Evolutionary conservation across 1,140 invertebrate species (phyloP), one percentile per base, ranked within the genome.

Genomic region (Nasonia vitripennis): DNA sequence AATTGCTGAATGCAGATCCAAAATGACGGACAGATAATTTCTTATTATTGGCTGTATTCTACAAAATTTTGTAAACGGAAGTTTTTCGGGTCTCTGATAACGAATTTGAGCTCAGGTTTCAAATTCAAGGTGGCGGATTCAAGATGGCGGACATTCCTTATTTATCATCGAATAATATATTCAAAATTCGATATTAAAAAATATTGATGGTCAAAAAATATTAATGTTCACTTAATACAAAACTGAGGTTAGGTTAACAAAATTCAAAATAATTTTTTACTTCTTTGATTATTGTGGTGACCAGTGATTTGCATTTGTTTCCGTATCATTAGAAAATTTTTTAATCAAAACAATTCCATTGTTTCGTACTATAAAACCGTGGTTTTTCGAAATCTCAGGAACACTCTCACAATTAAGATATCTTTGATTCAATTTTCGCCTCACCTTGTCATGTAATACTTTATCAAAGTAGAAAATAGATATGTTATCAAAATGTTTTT

Each of bases 291-390:
- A 41, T 41, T 41, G 37, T 41, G 37, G 37, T 41, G 37, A 41
- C 37, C 37, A 41, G 55, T n/a, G 55, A 62, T 62, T 62, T 27
- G 27, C 27, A 27, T 62, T 62, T 62, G 2, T 17, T 62, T 62
- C 12, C 12, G 20, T n/a, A 17, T 3, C 20, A 62, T 17, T 62
- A n/a, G 55, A 62, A 62, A 41, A 41, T 41, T 3, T 41, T 62
- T 62, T 62, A 71, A 71, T 41, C 68, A 71, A 71, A 71, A n/a
- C 68, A 23, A 11, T 71, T 71, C 5, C 68, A n/a, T 41, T 41
- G 37, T 41, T 41, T 41, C 2, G n/a, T 71, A 71, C 68, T 23
- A 71, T 71, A 71, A 71, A 71, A 71, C 68, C 68, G 68, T 71
- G 68, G 9, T 71, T 23, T 23, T 71, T 31, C 11, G 23, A 71